Percentiles rank a stretch among this genome's conserved stretches.
phyloP scores from a whole-genome alignment of 37 sponge, comb jelly and placozoan genomes.

The Halisarca cf. caerulea region DNA sequence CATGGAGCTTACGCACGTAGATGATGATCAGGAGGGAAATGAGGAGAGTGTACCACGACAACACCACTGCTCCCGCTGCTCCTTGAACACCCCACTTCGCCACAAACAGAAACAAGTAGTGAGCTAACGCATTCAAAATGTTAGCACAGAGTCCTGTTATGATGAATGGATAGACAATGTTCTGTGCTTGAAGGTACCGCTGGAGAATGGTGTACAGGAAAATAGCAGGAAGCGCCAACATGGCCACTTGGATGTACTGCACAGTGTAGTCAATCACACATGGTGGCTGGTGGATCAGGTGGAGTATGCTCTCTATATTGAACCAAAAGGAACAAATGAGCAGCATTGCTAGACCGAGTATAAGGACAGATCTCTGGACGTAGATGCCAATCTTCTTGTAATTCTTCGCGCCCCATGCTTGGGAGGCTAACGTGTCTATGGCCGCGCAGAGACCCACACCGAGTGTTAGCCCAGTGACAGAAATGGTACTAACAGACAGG shows the following conservation, averaged over 20 bases:
- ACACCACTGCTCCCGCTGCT: conserved; percentile 1
- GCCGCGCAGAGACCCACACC: neutral
- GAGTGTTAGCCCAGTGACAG: neutral
- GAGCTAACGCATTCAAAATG: conserved; percentile 23
- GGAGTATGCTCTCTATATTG: conserved; percentile 57
- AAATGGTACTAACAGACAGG: neutral
- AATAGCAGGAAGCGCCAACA: neutral
- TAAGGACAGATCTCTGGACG: conserved; percentile 51
- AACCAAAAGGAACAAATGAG: conserved; percentile 39
- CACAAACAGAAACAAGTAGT: conserved; percentile 37
- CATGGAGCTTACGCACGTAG: conserved; percentile 37
- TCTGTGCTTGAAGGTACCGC: conserved; percentile 68
- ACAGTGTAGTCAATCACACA: conserved; percentile 49
- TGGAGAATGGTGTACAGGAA: conserved; percentile 38
- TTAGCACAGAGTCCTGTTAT: conserved; percentile 16
- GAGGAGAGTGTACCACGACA: neutral
- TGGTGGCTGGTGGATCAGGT: conserved; percentile 39
- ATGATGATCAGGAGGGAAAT: conserved; percentile 30
- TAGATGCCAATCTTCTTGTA: conserved; percentile 61
- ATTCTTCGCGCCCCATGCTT: conserved; percentile 67
- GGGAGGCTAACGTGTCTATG: neutral
- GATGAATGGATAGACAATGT: conserved; percentile 48
- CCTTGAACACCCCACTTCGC: conserved; percentile 28
- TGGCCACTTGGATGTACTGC: neutral
- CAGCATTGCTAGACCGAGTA: conserved; percentile 17